Base-by-base conservation (phyloP, 2,888 invertebrate species). In the Sinopyrophorus schimmeli region DNA sequence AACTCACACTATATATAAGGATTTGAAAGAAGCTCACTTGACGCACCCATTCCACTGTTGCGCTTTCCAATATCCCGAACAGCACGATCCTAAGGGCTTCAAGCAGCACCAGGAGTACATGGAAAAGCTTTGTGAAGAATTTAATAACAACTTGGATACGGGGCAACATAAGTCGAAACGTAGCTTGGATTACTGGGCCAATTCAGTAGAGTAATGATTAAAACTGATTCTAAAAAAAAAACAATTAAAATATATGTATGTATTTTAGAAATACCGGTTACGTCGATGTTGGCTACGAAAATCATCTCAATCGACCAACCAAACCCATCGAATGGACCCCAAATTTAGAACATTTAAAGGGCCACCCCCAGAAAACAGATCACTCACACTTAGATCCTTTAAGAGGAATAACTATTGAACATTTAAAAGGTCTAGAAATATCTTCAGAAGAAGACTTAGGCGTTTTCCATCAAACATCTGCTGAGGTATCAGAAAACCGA, bases 11-110 rank as follows among this genome's bases (percentile, higher is more conserved):
- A 59, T 57, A 48, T 59, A 63, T 2, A 70, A 89, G 88, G 79
- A 80, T 66, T 73, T 89, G 53, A 79, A 82, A 67, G 78, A 77
- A 63, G 89, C 89, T 0, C 78, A 78, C 65, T 74, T 93, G 49
- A 92, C 91, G 1, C 92, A 92, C 70, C 86, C 89, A 35, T 91
- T 92, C 71, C 92, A 93, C 66, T 93, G 93, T 74, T 93, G 93
- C 71, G 92, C 92, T 4, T 92, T 92, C 72, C 81, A 83, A 64
- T 89, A 84, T 69, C 92, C 92, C 0, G 85, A 86, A 56, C 80
- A 86, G 5, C 92, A 92, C 67, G 81, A 90, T 72, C 90, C 89
- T 0, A 74, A 75, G 10, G 74, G 82, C 7, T 86, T 87, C 67
- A 82, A 81, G 9, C 73, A 81, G 41, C 80, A 81, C 61, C 75